Base-by-base conservation (phyloP, 2,797 vertebrate species). In the Nyctibius grandis region DNA sequence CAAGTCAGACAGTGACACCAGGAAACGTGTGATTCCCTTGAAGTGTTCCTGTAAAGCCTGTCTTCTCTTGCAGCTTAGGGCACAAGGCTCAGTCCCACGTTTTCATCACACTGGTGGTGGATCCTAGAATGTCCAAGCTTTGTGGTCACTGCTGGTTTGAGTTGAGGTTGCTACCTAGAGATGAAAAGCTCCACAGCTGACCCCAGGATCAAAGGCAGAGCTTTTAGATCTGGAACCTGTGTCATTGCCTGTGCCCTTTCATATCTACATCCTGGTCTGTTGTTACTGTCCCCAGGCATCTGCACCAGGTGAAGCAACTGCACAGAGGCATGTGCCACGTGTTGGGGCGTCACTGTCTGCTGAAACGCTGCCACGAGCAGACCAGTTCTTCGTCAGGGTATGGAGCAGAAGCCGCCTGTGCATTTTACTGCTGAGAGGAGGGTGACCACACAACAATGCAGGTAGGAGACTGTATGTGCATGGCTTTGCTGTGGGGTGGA, bases 311-410 rank as follows among this genome's bases (percentile, higher is more conserved):
- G 42, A 84, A 40, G 34, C 34, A 23, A 3, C 75, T 28, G 28
- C 45, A 3, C 20, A 3, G 2, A 8, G 67, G 15, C 31, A 53
- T 60, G n/a, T 15, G 12, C 34, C 25, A 3, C 0, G 0, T 3
- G 0, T 2, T 47, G 48, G 10, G 7, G 5, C 20, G 12, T 69
- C 31, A 14, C 53, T 38, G 48, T 3, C 9, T n/a, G 28, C 89
- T 57, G 75, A 68, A 36, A 15, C 1, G 3, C 72, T 47, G 73
- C 75, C 2, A 1, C 20, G 9, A 25, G 68, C 29, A n/a, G n/a
- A 42, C 36, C 6, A 2, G 14, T 17, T 29, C 63, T 51, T 67
- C 12, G 1, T 8, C 59, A 63, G 59, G 69, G 15, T 6, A 80
- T 91, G 93, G 60, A 92, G 31, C 68, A 93, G 73, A 45, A 87